phyloP scores from a whole-genome alignment of 2,113 vertebrate genomes.

The Telmatochromis bifrenatus region DNA sequence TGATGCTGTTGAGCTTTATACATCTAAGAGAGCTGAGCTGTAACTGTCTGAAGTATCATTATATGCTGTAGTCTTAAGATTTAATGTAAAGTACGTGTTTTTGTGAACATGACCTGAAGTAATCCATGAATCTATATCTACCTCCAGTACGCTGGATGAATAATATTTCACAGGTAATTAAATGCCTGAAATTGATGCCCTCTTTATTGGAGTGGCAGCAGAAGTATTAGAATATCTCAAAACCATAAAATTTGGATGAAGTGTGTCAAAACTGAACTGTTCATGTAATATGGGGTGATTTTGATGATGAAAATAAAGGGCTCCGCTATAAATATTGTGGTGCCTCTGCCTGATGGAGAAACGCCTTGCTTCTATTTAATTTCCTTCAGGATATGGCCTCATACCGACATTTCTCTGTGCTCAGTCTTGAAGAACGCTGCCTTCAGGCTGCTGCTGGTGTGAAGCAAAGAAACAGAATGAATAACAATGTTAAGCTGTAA shows the following conservation, averaged over 20 bases:
- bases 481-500: not conserved
- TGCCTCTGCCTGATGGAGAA: not conserved
- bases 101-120: not conserved
- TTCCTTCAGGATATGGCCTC: slow-evolving; percentile 11
- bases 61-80: not conserved
- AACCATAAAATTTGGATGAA: not conserved
- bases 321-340: not conserved
- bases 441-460: not conserved
- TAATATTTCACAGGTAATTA: not conserved
- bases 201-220: not conserved
- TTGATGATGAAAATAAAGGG: not conserved
- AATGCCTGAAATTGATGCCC: not conserved
- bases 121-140: not conserved
- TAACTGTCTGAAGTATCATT: not conserved
- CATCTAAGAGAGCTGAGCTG: not conserved
- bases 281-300: not conserved
- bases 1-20: not conserved
- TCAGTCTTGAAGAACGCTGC: not conserved
- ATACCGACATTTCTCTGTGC: slow-evolving; percentile 7
- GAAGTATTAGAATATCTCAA: not conserved
- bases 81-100: not conserved
- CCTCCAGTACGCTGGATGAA: not conserved
- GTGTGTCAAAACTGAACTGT: not conserved
- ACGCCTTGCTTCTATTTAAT: not conserved
- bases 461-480: not conserved